Evolutionary conservation across 2,113 vertebrate species (phyloP), one percentile per base, ranked within the genome.

Genomic region (Neoarius graeffei): DNA sequence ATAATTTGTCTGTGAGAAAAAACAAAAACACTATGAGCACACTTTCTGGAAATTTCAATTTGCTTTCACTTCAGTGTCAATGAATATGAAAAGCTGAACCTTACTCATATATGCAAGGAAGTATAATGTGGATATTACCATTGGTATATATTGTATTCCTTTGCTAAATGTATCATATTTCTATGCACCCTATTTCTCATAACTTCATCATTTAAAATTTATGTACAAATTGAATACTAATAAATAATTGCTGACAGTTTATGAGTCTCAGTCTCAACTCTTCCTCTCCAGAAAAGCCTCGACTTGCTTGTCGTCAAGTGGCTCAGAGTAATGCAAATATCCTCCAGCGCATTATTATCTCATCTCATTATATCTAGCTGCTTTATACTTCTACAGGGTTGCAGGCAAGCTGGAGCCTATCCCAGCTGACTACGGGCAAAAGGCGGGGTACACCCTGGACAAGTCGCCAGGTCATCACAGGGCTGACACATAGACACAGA

Each of bases 81-180:
- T 96, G 95, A 5, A 93, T 94, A 92, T 96, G 76, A n/a, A 54
- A 54, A 57, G 13, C 52, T 17, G 15, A 80, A 27, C 25, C 5
- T 57, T 77, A 13, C 10, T 5, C 0, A 80, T 11, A 48, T 74
- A 77, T 52, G 3, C 3, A 74, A 20, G 23, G 5, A 54, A 79
- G 50, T 4, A 74, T 52, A n/a, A 1, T 50, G n/a, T 15, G 23
- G 10, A 54, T 77, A 15, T n/a, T 77, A 52, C 20, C 23, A 14
- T 52, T 52, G 42, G 9, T 13, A 50, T 50, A 76, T 52, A 25
- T 76, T 13, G 30, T 25, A 25, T 52, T 52, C 6, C 4, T 52
- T 76, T 76, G 42, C 19, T 76, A 52, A 76, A 57, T 30, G n/a
- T 80, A 25, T 97, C 86, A 66, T 42, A 54, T 54, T 66, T 66